phyloP scores from a whole-genome alignment of 2,888 invertebrate species.

The Nemapogon koenigi region DNA sequence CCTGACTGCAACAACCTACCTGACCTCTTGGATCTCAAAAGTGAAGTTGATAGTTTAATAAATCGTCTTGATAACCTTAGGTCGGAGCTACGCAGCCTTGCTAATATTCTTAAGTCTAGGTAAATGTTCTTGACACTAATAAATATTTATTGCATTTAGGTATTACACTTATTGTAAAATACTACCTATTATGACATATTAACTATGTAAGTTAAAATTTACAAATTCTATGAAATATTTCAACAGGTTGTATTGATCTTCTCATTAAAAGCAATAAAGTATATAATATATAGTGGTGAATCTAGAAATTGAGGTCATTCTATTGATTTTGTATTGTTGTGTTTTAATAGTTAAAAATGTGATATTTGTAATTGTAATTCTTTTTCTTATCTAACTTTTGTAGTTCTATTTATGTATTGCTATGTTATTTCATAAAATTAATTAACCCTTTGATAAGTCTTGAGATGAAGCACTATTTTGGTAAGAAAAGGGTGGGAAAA shows the following conservation, averaged over 20 bases:
- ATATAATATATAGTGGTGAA: neutral
- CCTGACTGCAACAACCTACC: slow-evolving; percentile 79
- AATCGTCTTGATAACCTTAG: slow-evolving; percentile 40
- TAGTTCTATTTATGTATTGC: slow-evolving; percentile 9
- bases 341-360: slow-evolving; percentile 9
- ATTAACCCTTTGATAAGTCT: no score
- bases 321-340: slow-evolving; percentile 2
- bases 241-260: neutral
- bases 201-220: neutral
- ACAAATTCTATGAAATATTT: neutral
- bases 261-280: slow-evolving; percentile 34
- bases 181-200: no score
- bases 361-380: slow-evolving; percentile 6
- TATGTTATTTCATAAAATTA: no score
- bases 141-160: slow-evolving; percentile 60
- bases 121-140: slow-evolving; percentile 23
- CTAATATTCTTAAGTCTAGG: slow-evolving; percentile 62
- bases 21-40: slow-evolving; percentile 67
- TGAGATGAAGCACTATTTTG: no score
- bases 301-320: neutral
- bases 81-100: slow-evolving; percentile 51
- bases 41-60: slow-evolving; percentile 42
- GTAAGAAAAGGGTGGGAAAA: no score
- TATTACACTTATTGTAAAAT: slow-evolving; percentile 52
- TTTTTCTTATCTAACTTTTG: slow-evolving; percentile 15